Percentiles rank a stretch among this genome's conserved stretches.
These are phyloP conservation scores for Drosophila borealis DNA, from an alignment of 2,888 invertebrate species.

Conservation along the genomic window DNA sequence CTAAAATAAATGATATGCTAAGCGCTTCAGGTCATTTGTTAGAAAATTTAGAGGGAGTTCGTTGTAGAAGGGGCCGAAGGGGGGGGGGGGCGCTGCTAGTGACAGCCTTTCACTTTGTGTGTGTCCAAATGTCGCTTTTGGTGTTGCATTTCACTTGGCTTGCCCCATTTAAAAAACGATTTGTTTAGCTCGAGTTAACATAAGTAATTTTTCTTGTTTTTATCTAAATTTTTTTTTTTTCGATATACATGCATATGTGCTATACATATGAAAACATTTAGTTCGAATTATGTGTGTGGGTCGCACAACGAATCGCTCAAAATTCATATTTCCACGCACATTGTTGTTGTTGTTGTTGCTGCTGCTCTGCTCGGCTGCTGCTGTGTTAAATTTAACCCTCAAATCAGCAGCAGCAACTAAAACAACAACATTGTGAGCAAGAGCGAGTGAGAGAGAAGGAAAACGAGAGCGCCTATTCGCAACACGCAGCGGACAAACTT, in stretches of 20 bases:
- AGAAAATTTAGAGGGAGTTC: constrained; percentile 22
- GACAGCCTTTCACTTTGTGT: constrained; percentile 75
- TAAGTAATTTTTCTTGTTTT: constrained; percentile 69
- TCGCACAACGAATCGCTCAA: constrained; percentile 40
- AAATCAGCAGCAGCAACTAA: constrained; percentile 7
- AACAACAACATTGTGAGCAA: constrained; percentile 8
- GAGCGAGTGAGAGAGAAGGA: neutral
- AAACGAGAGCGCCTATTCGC: neutral
- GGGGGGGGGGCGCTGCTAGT: constrained; percentile 39
- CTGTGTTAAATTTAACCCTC: constrained; percentile 50
- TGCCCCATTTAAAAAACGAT: constrained; percentile 72
- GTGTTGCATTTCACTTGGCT: constrained; percentile 73
- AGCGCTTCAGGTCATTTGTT: constrained; percentile 71
- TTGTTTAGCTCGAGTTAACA: constrained; percentile 75
- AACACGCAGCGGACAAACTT: neutral
- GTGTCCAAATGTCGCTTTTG: constrained; percentile 61
- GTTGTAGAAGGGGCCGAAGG: neutral
- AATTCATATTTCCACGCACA: constrained; percentile 31
- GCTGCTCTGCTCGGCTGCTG: constrained; percentile 3
- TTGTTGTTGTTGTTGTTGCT: constrained; percentile 12
- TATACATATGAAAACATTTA: constrained; percentile 16
- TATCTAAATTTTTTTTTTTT: constrained; percentile 43
- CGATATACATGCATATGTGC: neutral
- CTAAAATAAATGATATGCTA: constrained; percentile 67
- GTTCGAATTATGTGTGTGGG: constrained; percentile 21